Evolutionary conservation across 2,113 vertebrate genomes (phyloP).

Genomic region (Nycticorax nycticorax): DNA sequence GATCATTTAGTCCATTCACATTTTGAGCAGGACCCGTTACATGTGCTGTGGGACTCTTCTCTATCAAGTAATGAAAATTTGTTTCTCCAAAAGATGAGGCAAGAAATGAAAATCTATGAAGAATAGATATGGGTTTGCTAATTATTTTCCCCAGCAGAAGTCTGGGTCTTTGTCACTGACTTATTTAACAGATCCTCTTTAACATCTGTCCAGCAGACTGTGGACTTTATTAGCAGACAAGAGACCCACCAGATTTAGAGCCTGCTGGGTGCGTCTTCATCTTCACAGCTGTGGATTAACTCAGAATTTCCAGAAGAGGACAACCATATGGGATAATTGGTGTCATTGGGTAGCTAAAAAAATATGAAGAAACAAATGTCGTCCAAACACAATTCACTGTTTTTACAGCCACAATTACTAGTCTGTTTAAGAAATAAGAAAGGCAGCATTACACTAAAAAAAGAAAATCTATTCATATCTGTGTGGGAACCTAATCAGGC

Average conservation of each 20-base stretch:
- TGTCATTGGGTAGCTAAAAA: conserved; percentile 70
- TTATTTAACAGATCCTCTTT: conserved; percentile 79
- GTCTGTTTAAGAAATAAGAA: conserved; percentile 86
- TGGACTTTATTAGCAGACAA: conserved; percentile 76
- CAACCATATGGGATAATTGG: conserved; percentile 77
- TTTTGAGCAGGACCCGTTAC: conserved; percentile 29
- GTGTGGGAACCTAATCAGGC: conserved; percentile 95
- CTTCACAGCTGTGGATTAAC: conserved; percentile 83
- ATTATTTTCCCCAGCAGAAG: conserved; percentile 82
- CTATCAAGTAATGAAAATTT: not conserved
- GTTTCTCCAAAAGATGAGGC: conserved; percentile 27
- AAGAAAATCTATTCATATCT: conserved; percentile 88
- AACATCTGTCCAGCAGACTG: conserved; percentile 91
- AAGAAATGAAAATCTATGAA: conserved; percentile 71
- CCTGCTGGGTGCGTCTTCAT: conserved; percentile 76
- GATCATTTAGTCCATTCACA: not conserved
- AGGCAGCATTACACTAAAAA: conserved; percentile 78
- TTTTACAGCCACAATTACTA: conserved; percentile 86
- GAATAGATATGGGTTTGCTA: conserved; percentile 72
- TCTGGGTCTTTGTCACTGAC: conserved; percentile 80
- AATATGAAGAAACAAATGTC: conserved; percentile 76
- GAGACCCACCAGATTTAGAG: conserved; percentile 76
- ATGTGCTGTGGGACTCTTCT: not conserved
- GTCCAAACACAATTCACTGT: conserved; percentile 75
- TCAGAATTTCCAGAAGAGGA: conserved; percentile 80